These are phyloP conservation scores for Botrylloides violaceus DNA, from an alignment of 23 tunicate genomes.

Conservation along the genomic window DNA sequence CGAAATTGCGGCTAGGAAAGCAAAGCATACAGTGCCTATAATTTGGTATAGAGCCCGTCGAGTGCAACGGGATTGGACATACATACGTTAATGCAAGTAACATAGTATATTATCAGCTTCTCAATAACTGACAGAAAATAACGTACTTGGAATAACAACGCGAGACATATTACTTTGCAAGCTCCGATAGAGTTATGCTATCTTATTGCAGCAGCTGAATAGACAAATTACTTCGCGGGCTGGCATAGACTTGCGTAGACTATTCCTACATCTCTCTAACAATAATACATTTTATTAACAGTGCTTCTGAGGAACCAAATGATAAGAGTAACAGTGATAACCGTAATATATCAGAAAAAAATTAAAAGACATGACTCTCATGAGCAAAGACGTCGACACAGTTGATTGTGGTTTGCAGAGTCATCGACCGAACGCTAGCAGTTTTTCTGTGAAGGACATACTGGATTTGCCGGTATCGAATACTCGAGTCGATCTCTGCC, in stretches of 20 bases:
- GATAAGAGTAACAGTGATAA: neutral
- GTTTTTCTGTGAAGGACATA: constrained; percentile 48
- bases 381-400: constrained; percentile 15
- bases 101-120: no score
- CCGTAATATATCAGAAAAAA: neutral
- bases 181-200: neutral
- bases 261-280: neutral
- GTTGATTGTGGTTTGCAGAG: constrained; percentile 20
- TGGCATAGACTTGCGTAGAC: neutral
- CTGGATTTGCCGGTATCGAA: constrained; percentile 31
- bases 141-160: no score
- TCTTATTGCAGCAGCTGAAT: neutral
- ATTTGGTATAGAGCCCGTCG: no score
- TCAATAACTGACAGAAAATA: no score
- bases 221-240: neutral
- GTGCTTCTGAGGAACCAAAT: neutral
- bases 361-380: constrained; percentile 6
- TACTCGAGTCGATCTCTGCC: neutral
- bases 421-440: constrained; percentile 16
- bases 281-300: neutral
- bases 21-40: no score
- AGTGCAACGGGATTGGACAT: no score
- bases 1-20: no score
- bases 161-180: no score
- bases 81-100: no score